Percentiles rank a stretch among this genome's conserved stretches.
These are phyloP conservation scores for Rana temporaria DNA, from an alignment of 2,113 vertebrate genomes.

Conservation along the genomic window DNA sequence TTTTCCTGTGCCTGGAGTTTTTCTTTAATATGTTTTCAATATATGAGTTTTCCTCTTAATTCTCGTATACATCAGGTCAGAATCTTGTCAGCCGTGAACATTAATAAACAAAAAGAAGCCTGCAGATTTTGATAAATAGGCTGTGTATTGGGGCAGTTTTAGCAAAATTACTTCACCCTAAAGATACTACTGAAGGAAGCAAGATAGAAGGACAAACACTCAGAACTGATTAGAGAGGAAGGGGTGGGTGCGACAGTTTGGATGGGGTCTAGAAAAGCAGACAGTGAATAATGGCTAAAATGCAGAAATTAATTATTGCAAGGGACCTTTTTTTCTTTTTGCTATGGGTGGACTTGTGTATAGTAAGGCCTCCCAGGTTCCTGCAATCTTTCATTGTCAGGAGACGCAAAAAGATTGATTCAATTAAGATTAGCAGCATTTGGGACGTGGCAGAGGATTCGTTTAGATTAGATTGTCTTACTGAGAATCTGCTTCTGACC, in stretches of 20 bases:
- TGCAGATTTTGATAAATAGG: constrained; percentile 42
- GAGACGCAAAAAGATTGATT: constrained; percentile 94
- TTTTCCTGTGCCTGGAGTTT: too few relatives aligned
- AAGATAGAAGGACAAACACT: constrained; percentile 67
- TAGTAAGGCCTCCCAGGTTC: constrained; percentile 90
- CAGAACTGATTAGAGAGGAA: constrained; percentile 71
- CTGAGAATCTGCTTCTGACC: constrained; percentile 71
- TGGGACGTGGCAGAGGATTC: constrained; percentile 85
- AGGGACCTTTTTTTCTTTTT: constrained; percentile 69
- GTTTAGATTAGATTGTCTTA: constrained; percentile 87
- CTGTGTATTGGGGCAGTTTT: constrained; percentile 57
- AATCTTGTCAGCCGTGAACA: constrained; percentile 35
- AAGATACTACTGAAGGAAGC: constrained; percentile 62
- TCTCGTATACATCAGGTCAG: constrained; percentile 34
- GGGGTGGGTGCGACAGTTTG: constrained; percentile 62
- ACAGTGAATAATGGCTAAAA: constrained; percentile 90
- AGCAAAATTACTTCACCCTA: constrained; percentile 67
- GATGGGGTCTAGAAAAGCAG: constrained; percentile 61
- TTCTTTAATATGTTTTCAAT: too few relatives aligned
- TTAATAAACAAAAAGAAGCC: constrained; percentile 59
- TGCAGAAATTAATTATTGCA: constrained; percentile 91
- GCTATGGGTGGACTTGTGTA: constrained; percentile 76
- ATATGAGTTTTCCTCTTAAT: constrained; percentile 31
- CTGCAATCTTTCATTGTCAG: constrained; percentile 98
- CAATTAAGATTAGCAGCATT: constrained; percentile 98